Evolutionary conservation across 1,140 invertebrate species (phyloP).

Genomic region (Rhagoletis pomonella): DNA sequence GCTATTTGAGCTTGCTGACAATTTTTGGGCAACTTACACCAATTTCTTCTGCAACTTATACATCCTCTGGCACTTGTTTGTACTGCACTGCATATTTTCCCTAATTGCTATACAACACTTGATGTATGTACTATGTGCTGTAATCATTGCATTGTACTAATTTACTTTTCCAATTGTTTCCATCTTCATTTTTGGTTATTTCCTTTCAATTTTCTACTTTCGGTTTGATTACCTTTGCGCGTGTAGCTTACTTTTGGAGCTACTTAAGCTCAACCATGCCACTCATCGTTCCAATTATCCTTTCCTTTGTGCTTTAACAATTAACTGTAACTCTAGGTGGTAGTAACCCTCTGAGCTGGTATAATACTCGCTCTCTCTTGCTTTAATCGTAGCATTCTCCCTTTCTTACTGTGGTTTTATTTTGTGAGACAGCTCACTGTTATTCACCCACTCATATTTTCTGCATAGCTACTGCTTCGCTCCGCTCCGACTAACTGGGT

Average conservation of each 20-base stretch:
- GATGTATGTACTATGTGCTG: not conserved
- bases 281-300: not conserved
- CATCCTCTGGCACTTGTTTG: no score
- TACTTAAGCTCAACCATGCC: not conserved
- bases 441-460: not conserved
- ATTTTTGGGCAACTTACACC: not conserved
- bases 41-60: not conserved
- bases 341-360: no score
- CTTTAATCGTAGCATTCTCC: not conserved
- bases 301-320: no score
- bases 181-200: not conserved
- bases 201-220: not conserved
- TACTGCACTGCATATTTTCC: not conserved
- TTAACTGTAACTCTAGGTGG: no score
- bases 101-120: not conserved
- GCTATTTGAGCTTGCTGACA: not conserved
- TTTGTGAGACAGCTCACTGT: not conserved
- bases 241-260: not conserved
- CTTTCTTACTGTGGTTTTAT: not conserved
- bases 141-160: slow-evolving; percentile 18
- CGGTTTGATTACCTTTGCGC: not conserved
- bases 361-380: not conserved
- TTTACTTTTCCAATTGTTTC: slow-evolving; percentile 45
- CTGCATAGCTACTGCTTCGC: not conserved
- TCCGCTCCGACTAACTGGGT: not conserved